Conservation (phyloP, 1,140 invertebrate genomes). For the Oedothorax gibbosus region DNA sequence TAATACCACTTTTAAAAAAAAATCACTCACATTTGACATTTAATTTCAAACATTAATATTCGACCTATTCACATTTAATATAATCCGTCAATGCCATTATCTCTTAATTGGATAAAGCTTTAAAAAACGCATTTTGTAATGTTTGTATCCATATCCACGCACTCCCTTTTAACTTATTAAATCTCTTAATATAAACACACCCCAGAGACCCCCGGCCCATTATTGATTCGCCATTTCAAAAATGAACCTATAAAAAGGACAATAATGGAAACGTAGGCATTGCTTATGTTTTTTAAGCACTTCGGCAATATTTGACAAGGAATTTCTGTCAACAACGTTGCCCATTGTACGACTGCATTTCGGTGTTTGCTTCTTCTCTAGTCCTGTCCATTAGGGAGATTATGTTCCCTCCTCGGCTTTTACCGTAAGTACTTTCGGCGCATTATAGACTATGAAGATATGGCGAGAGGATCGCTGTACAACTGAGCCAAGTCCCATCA, state of each 20-base stretch:
- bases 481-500: slow-evolving; percentile 10
- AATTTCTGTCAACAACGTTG: neutral
- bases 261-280: neutral
- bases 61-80: too few relatives aligned
- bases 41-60: too few relatives aligned
- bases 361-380: slow-evolving; percentile 26
- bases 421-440: slow-evolving; percentile 13
- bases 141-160: neutral
- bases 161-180: neutral
- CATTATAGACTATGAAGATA: too few relatives aligned
- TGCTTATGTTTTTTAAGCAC: neutral
- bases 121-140: neutral
- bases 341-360: slow-evolving; percentile 2
- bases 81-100: too few relatives aligned
- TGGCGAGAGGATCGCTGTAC: neutral
- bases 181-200: neutral
- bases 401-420: neutral
- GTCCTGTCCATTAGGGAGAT: slow-evolving; percentile 18
- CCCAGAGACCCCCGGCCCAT: too few relatives aligned
- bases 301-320: neutral
- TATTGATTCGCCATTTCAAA: neutral
- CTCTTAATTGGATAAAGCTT: too few relatives aligned
- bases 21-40: too few relatives aligned
- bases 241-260: neutral
- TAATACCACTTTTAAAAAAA: too few relatives aligned